Evolutionary conservation across 2,797 vertebrate species (phyloP), one percentile per base, ranked within the genome.

Genomic region (Oreochromis mossambicus): DNA sequence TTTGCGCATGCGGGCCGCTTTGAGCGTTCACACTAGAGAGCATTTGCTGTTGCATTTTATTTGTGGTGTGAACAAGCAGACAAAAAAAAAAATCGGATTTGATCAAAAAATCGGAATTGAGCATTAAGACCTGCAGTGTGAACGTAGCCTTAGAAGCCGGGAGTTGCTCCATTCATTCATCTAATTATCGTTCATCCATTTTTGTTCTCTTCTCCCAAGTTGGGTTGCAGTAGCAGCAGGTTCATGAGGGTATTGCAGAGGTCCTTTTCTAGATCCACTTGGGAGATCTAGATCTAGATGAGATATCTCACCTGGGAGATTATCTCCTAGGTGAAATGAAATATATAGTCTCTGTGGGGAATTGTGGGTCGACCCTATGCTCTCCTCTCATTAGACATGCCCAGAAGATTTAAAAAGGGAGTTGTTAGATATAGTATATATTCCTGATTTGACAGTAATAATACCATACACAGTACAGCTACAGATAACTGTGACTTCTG

Each of bases 161-260:
- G 15, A 50, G 43, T 75, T 12, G 0, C 0, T 50, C 26, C 26
- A 75, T 32, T 29, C 68, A 48, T 5, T 17, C 24, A 29, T 73
- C 43, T 26, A 29, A 15, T 70, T 24, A 46, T 29, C 4, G 3
- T 50, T 7, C 43, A 32, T 48, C 4, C 9, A 26, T 19, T 29
- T 46, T 73, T 73, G 1, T 8, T 26, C 43, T 1, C 43, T 48
- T 73, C 24, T 48, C 24, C 15, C 41, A 48, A 19, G 43, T 32
- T 32, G 68, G 68, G 24, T 73, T 26, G 17, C 10, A 0, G 68
- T 48, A 32, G 26, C 26, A 50, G 10, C 15, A 50, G 11, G 43
- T 32, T 50, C 17, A 32, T 19, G 4, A 32, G 43, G 26, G 1
- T 75, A 32, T n/a, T 75, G 4, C 41, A 19, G 15, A 29, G 41